Base-by-base conservation (phyloP, 2,888 invertebrate species). In the Caradrina kadenii region DNA sequence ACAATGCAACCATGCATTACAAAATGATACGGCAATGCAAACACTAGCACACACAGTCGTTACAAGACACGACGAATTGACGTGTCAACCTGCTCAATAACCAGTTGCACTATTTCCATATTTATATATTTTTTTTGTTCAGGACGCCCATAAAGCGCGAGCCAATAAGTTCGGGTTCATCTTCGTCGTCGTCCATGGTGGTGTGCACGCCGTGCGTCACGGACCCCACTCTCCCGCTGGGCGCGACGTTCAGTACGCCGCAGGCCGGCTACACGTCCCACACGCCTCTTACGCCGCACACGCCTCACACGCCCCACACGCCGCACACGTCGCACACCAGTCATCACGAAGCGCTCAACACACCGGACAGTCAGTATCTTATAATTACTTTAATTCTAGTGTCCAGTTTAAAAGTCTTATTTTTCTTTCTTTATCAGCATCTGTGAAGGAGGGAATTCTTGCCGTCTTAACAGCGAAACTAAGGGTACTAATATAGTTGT, bases 71-170 rank as follows among this genome's bases (percentile, higher is more conserved):
- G 8, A 35, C 8, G 35, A 35, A 35, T 8, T 8, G 1, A 35
- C 35, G 1, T 35, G 8, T 35, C 8, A 35, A 35, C 35, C 1
- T 35, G 35, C 8, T 8, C 35, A 8, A 35, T 35, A 35, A 35
- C 8, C 8, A 35, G 35, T 35, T 35, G 7, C 35, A 5, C 35
- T 35, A 35, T 1, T 1, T 45, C 5, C 45, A 45, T 45, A 17
- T 45, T 45, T 5, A 15, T 45, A 13, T 26, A 26, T 53, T 5
- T 35, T 26, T 19, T 26, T 0, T 48, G 42, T 69, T 0, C 85
- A 94, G 95, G 73, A 95, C 95, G 56, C 95, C 95, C 0, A 90
- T 96, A 67, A 96, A 96, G 81, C 93, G 92, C 39, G 96, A 96
- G 89, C 91, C 91, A 68, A 45, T 65, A 76, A 79, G 64, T 63